Evolutionary conservation across 2,113 vertebrate genomes (phyloP).

Genomic region (Struthidea cinerea): DNA sequence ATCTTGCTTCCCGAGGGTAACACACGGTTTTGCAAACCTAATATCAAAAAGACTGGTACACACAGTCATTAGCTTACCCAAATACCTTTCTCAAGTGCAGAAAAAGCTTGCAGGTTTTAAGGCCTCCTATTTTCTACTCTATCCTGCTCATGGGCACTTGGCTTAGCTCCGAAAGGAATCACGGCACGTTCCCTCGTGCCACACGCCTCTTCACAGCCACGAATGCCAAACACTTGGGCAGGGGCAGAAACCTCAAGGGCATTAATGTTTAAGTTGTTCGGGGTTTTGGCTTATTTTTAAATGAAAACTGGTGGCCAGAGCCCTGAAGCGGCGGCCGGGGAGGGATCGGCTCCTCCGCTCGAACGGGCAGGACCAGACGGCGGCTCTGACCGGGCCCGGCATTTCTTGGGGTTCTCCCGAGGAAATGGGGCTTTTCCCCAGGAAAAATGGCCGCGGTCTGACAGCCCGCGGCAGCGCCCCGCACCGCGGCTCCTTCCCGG

Average conservation of each 20-base stretch:
- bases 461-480: neutral
- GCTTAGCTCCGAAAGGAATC: neutral
- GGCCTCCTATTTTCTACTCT: neutral
- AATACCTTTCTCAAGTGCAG: neutral
- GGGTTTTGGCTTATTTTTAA: neutral
- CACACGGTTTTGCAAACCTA: neutral
- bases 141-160: too few relatives aligned
- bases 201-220: neutral
- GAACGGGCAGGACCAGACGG: accelerated
- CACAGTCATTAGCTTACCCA: neutral
- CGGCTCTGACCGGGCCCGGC: neutral
- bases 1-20: neutral
- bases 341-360: neutral
- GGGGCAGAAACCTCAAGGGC: neutral
- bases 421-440: neutral
- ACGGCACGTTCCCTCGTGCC: accelerated
- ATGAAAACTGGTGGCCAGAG: neutral
- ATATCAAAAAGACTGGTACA: neutral
- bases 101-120: neutral
- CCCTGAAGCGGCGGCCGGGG: accelerated
- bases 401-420: accelerated
- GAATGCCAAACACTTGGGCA: neutral
- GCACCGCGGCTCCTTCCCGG: neutral
- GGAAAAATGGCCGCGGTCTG: neutral
- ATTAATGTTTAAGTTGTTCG: too few relatives aligned